Evolutionary conservation across 2,797 vertebrate genomes (phyloP).

Genomic region (Ceryle rudis): DNA sequence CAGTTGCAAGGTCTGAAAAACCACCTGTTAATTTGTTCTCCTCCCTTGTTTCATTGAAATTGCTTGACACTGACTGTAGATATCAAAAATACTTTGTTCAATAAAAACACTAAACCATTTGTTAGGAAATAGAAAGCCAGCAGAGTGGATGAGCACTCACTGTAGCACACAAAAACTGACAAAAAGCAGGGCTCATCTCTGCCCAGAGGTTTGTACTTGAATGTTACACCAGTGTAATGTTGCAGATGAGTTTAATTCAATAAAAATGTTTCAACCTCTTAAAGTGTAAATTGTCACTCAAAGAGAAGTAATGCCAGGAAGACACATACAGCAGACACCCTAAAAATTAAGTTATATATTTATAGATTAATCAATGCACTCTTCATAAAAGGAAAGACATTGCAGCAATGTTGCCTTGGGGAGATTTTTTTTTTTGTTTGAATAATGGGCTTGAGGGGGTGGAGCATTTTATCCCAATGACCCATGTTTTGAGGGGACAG

Average conservation of each 20-base stretch:
- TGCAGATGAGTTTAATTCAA: neutral
- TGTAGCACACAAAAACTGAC: neutral
- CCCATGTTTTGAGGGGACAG: neutral
- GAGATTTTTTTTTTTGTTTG: neutral
- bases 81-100: neutral
- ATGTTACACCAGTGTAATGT: accelerated
- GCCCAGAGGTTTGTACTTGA: neutral
- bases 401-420: neutral
- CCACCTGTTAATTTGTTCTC: neutral
- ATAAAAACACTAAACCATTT: neutral
- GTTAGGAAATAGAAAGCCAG: neutral
- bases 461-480: neutral
- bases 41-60: neutral
- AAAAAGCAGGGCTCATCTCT: neutral
- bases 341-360: neutral
- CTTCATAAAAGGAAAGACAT: neutral
- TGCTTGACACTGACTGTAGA: neutral
- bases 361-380: neutral
- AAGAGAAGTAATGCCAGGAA: neutral
- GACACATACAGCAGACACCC: neutral
- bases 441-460: neutral
- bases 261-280: neutral
- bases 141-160: neutral
- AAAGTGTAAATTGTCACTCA: neutral
- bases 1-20: neutral